Conservation (phyloP, 2,113 vertebrate genomes). For the Synodontis membranacea region DNA sequence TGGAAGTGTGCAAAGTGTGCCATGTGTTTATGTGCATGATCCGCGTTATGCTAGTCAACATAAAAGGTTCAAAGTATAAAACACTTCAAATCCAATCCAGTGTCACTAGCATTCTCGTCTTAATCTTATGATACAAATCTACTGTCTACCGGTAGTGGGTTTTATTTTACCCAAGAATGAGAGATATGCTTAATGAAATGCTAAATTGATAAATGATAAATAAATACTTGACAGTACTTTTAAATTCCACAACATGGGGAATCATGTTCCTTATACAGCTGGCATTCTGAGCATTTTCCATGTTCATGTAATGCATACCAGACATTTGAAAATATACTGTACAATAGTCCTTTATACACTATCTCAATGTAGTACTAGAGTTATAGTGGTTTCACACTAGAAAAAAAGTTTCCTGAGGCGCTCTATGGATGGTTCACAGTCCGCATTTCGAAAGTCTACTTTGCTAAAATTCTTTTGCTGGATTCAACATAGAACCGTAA, state of each 20-base stretch:
- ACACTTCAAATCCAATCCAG: background rate
- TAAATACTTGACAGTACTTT: background rate
- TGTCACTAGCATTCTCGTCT: background rate
- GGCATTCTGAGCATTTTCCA: background rate
- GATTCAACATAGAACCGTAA: background rate
- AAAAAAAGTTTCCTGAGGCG: background rate
- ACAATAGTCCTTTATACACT: background rate
- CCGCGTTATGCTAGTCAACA: background rate
- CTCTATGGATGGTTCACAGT: background rate
- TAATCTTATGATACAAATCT: background rate
- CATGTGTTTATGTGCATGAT: background rate
- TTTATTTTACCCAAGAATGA: background rate
- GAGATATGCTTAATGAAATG: background rate
- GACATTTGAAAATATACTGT: background rate
- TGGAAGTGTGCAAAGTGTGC: background rate
- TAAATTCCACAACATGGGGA: background rate
- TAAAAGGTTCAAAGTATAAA: background rate
- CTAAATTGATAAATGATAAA: background rate
- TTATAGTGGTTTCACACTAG: background rate
- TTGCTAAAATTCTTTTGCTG: background rate
- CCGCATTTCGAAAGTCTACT: background rate
- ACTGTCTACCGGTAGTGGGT: background rate
- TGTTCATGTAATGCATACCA: background rate
- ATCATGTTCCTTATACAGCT: background rate
- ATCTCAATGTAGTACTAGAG: background rate